Evolutionary conservation across 2,797 vertebrate genomes (phyloP), one percentile per base, ranked within the genome.

Genomic region (Chanos chanos): DNA sequence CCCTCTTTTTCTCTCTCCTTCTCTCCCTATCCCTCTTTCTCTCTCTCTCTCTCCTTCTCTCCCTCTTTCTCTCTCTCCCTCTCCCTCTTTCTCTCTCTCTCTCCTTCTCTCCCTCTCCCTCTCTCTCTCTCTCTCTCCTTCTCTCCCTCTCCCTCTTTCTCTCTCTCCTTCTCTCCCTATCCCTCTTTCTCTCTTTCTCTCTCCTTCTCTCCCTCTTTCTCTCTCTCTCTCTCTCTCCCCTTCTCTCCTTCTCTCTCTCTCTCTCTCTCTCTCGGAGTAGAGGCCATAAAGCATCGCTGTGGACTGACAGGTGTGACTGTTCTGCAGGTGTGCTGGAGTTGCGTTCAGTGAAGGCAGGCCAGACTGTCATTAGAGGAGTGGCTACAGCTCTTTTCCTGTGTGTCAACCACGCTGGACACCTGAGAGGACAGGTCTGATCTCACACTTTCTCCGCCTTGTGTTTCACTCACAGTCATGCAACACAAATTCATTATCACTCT

Each of bases 371-470:
- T 61, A 74, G 30, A 43, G 85, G 87, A 24, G 67, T 44, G 28
- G 64, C 59, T 1, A 80, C 88, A 1, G 87, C 84, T 30, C 61
- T 86, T 44, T 87, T 81, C 55, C 83, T 90, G 19, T 91, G 89
- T 37, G n/a, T 83, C 45, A 82, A 89, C 73, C 58, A 64, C 0
- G 15, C 5, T 36, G 86, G 88, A 8, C 71, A 12, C 24, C 67
- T 89, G 34, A 82, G 71, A 19, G 89, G 84, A 4, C 83, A 89
- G 86, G 89, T 69, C 30, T 78, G 62, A 21, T 13, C 4, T 39
- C 25, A 30, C 18, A 7, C 8, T 8, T 12, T 5, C 5, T 18
- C 5, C 25, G n/a, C 4, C 2, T 33, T n/a, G n/a, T n/a, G n/a
- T n/a, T n/a, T n/a, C n/a, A n/a, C n/a, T n/a, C n/a, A n/a, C n/a